Conservation (phyloP, 2,113 vertebrate species). For the Hippoglossus stenolepis region DNA sequence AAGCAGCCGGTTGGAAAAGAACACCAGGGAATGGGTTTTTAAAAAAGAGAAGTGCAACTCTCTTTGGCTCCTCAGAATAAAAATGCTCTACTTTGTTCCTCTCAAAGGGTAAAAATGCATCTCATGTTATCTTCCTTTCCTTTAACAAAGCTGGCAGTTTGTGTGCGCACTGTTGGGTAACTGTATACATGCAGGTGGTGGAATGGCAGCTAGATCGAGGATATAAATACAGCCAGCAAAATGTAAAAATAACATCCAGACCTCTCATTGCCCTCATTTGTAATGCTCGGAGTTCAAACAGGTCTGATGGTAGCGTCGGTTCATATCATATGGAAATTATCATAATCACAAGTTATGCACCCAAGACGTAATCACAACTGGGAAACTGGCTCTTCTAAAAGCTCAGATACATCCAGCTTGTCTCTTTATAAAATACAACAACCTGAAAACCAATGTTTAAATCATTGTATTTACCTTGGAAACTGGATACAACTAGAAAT, state of each 20-base stretch:
- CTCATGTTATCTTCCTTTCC: not conserved
- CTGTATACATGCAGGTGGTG: not conserved
- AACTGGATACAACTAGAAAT: too few species aligned
- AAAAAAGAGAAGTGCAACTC: slow-evolving; percentile 35
- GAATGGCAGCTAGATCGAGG: not conserved
- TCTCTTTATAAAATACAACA: not conserved
- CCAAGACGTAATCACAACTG: not conserved
- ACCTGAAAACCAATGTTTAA: too few species aligned
- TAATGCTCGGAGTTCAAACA: not conserved
- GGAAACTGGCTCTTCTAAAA: not conserved
- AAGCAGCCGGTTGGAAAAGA: slow-evolving; percentile 31
- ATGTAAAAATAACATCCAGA: not conserved
- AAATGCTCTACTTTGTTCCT: not conserved
- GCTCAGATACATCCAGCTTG: not conserved
- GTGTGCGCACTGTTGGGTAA: not conserved
- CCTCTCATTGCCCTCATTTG: not conserved
- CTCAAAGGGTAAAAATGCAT: slow-evolving; percentile 4
- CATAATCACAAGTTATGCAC: not conserved
- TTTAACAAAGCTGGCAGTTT: not conserved
- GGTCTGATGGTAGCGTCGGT: not conserved
- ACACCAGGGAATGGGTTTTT: slow-evolving; percentile 13
- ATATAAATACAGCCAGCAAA: not conserved
- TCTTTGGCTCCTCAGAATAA: not conserved
- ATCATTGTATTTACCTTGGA: not conserved
- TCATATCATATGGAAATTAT: not conserved